Evolutionary conservation across 2,888 invertebrate genomes (phyloP), one percentile per base, ranked within the genome.

Genomic region (Cataglyphis rosenhaueri): DNA sequence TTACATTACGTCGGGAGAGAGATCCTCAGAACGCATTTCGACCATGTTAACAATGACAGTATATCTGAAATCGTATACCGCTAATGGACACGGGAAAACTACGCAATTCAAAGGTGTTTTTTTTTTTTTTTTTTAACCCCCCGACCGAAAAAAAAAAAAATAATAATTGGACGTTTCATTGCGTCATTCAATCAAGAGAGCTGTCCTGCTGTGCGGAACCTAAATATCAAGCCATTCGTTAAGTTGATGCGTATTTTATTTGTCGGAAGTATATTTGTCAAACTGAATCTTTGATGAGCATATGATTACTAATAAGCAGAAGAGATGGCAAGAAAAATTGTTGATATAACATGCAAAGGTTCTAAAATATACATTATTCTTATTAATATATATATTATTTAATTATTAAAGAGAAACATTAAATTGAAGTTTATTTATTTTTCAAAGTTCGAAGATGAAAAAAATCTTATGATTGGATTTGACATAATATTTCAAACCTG

Each of bases 1-100:
- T 79, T 79, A 79, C 78, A 71, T 79, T 79, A 79, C 78, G 59
- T 35, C 70, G 35, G 25, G 32, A 32, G 65, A 71, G 59, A 71
- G 59, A 79, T 41, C 41, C 78, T 59, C 78, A 57, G 32, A 57
- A 41, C 55, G 55, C 70, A 44, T 70, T 59, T 70, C 71, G 25
- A 59, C 70, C 59, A 59, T 71, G 44, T 71, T 71, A 59, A 59
- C 68, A 78, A 78, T 59, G 71, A 70, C 59, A 44, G 59, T 29
- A 25, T 44, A 25, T 32, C 71, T 66, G 78, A 79, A 71, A 79
- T 71, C 59, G 78, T 44, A 59, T 25, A 44, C 57, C 59, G 59
- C 44, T 79, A 71, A 66, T 59, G 59, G 32, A 70, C 18, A 21
- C 25, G 32, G 32, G 44, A 70, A 59, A 79, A 71, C 44, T 44